Percentiles rank a stretch among this genome's conserved stretches.
Conservation (phyloP, 1,140 invertebrate species). For the Sipha flava region DNA sequence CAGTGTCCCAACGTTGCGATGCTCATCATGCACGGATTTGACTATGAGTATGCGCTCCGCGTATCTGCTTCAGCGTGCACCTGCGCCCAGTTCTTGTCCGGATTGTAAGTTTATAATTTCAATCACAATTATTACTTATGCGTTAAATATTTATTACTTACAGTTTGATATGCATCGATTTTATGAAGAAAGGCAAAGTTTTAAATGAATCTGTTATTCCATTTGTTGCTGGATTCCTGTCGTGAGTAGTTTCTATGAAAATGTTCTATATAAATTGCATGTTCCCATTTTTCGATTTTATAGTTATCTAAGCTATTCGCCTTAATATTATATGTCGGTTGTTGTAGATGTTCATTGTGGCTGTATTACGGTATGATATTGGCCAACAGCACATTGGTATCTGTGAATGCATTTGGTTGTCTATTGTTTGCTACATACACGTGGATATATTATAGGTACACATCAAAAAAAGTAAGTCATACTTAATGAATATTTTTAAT, state of each 20-base stretch:
- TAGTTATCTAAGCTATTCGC: not conserved
- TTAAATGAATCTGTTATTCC: slow-evolving; percentile 62
- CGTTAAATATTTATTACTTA: slow-evolving; percentile 33
- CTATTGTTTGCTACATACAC: slow-evolving; percentile 48
- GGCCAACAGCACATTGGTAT: slow-evolving; percentile 54
- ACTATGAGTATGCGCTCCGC: not conserved
- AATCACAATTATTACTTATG: not conserved
- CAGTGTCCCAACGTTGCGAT: not conserved
- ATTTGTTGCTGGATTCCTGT: slow-evolving; percentile 65
- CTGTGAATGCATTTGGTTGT: slow-evolving; percentile 61
- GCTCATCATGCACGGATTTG: not conserved
- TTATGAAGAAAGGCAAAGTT: slow-evolving; percentile 55
- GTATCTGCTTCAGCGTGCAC: not conserved
- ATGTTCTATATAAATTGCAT: no score
- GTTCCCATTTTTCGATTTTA: not conserved
- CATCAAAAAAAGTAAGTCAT: slow-evolving; percentile 33
- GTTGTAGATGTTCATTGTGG: slow-evolving; percentile 56
- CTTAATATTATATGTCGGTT: not conserved
- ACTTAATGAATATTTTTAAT: slow-evolving; percentile 30
- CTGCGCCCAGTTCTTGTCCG: slow-evolving; percentile 8
- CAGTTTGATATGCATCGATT: slow-evolving; percentile 60
- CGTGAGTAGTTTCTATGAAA: slow-evolving; percentile 56
- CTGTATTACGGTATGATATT: slow-evolving; percentile 59
- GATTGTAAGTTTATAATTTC: not conserved
- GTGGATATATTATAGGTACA: slow-evolving; percentile 7